Evolutionary conservation across 2,797 vertebrate genomes (phyloP).

Genomic region (Peromyscus aztecus): DNA sequence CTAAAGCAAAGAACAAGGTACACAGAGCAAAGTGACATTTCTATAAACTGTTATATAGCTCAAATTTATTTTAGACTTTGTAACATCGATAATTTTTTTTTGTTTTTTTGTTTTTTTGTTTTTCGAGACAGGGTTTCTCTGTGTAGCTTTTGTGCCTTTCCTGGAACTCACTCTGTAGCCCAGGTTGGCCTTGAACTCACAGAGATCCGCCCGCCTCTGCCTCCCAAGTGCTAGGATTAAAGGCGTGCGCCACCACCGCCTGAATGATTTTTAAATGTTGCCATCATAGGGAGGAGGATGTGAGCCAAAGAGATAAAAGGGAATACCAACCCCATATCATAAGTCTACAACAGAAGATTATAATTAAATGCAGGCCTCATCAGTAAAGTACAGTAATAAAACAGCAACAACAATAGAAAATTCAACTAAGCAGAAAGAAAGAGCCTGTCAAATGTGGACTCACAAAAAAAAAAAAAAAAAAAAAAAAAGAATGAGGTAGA

Average conservation of each 20-base stretch:
- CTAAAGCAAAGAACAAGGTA: neutral
- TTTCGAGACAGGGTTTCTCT: no score
- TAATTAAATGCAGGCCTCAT: neutral
- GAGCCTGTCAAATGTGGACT: neutral
- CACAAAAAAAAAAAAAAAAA: neutral
- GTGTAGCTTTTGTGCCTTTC: no score
- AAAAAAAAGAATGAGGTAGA: neutral
- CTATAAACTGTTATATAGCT: neutral
- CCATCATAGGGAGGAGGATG: neutral
- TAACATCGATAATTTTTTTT: neutral
- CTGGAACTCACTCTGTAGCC: no score
- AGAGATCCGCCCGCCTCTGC: no score
- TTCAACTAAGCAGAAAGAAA: neutral
- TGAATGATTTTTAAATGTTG: neutral
- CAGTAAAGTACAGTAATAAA: neutral
- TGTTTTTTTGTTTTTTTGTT: no score
- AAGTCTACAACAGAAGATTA: neutral
- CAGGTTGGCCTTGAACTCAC: no score
- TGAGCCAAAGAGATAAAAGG: neutral
- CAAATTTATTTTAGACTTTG: constrained; percentile 41
- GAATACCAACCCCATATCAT: neutral
- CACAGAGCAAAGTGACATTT: neutral
- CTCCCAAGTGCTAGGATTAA: no score
- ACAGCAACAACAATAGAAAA: neutral
- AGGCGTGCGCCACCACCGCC: no score